These are phyloP conservation scores for Aphyosemion australe DNA, from an alignment of 2,113 vertebrate genomes.

Conservation along the genomic window DNA sequence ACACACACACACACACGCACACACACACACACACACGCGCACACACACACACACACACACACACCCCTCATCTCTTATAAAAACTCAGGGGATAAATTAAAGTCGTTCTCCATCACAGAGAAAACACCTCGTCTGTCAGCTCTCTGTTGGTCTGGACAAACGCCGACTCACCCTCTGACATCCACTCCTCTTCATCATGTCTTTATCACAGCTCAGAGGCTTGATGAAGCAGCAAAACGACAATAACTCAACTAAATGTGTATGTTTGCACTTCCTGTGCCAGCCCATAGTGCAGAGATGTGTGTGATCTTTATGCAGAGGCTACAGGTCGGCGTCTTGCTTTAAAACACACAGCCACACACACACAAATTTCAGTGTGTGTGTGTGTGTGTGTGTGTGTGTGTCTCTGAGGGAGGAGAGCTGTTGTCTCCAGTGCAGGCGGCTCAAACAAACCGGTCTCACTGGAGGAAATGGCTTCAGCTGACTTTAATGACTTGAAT, in stretches of 20 bases:
- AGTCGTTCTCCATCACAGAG: background rate
- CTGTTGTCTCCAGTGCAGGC: too few species aligned
- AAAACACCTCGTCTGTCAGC: background rate
- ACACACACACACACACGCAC: background rate
- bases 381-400: too few species aligned
- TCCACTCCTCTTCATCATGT: background rate
- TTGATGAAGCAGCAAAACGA: background rate
- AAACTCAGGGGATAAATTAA: background rate
- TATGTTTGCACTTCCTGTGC: background rate
- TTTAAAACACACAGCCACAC: too few species aligned
- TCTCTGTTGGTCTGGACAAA: background rate
- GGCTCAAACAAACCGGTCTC: too few species aligned
- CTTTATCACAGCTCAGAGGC: background rate
- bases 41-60: too few species aligned
- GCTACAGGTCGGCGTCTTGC: too few species aligned
- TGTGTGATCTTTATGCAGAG: too few species aligned
- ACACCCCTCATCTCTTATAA: background rate
- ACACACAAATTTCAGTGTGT: too few species aligned
- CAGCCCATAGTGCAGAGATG: background rate
- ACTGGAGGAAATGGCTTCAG: too few species aligned
- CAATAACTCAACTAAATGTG: background rate
- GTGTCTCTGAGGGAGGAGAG: too few species aligned
- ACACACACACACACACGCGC: background rate
- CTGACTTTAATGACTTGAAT: too few species aligned
- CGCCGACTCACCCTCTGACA: background rate